Base-by-base conservation (phyloP, 2,797 vertebrate genomes). In the Microcaecilia unicolor region DNA sequence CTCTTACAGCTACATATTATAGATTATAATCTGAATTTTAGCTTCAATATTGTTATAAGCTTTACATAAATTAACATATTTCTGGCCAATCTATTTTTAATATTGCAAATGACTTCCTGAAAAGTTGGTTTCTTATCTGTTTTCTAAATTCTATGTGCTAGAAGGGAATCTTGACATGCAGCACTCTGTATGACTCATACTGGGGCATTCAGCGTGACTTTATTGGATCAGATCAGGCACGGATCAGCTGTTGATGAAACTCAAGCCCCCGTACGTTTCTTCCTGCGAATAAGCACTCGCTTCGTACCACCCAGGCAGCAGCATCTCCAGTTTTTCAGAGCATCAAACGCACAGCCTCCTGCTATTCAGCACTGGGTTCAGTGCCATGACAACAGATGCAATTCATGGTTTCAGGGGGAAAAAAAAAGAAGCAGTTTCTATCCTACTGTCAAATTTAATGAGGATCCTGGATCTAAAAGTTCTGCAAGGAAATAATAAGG, bases 341-440 rank as follows among this genome's bases (percentile, higher is more conserved):
- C 51, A 55, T 63, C 26, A 44, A 54, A 61, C 39, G 22, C 42
- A 49, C 22, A 44, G 15, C 48, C 58, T 61, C 63, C 50, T 65
- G 41, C 51, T 70, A 50, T 70, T 74, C 55, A 43, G 4, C 34
- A 16, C 41, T 64, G 50, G 46, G 45, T 72, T 72, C 58, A 72
- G 32, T 53, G 42, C 70, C 51, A 70, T 49, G 51, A 61, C 51
- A 70, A 71, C 70, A 74, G 54, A 72, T 65, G 68, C 57, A 68
- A 51, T 70, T 54, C 36, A 61, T 51, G 38, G 23, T 35, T 53
- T 18, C 66, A 51, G 61, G 50, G 27, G 57, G 42, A 63, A 60
- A 65, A 66, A 31, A 24, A 15, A 10, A 23, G 22, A 52, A 49
- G 54, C 64, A 31, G 29, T 31, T 51, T 58, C 26, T 46, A 72